phyloP scores from a whole-genome alignment of 2,797 vertebrate species.

The Platalea minor region DNA sequence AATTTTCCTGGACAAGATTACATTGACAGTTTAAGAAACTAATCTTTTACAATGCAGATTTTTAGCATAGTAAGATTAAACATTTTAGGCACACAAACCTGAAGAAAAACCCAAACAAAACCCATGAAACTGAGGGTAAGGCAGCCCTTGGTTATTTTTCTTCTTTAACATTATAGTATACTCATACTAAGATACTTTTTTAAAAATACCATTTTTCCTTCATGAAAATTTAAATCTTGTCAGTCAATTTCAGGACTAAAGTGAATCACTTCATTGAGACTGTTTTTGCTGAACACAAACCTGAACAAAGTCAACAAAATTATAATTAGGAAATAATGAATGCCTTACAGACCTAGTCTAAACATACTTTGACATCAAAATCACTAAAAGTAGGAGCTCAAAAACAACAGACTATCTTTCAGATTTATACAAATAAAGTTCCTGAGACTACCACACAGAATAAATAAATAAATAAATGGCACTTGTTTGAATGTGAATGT shows the following conservation, averaged over 20 bases:
- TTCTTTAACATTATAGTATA: neutral
- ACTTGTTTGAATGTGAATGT: neutral
- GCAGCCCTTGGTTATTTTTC: neutral
- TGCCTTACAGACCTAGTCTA: slow-evolving; percentile 30
- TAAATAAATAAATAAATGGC: neutral
- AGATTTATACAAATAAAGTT: slow-evolving; percentile 22
- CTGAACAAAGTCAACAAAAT: slow-evolving; percentile 36
- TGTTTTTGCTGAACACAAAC: slow-evolving; percentile 24
- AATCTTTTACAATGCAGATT: neutral
- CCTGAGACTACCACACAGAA: neutral
- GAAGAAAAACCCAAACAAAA: neutral
- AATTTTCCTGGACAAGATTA: neutral
- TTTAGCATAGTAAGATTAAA: neutral
- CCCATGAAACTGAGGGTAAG: neutral
- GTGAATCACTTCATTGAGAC: neutral
- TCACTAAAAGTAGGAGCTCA: neutral
- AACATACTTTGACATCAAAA: slow-evolving; percentile 63
- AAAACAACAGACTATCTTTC: neutral
- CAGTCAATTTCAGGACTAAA: neutral
- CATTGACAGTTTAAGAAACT: neutral
- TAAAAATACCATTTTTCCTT: neutral
- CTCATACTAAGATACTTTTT: neutral
- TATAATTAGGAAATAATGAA: slow-evolving; percentile 64
- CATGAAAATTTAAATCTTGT: slow-evolving; percentile 19
- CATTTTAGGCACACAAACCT: neutral